Conservation (phyloP, 2,113 vertebrate species). For the Hassar affinis region DNA sequence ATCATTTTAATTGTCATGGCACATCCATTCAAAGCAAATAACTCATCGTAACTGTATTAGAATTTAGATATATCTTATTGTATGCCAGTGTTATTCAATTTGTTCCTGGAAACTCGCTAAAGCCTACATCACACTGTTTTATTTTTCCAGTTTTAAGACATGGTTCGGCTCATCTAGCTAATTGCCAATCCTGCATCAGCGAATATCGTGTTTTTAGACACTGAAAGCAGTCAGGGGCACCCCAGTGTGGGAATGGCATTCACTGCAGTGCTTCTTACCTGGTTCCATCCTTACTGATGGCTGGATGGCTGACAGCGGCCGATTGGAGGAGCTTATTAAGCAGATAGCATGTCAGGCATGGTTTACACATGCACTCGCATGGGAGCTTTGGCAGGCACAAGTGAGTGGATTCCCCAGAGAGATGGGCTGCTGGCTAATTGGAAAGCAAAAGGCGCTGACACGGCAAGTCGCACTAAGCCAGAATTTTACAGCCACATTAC, state of each 20-base stretch:
- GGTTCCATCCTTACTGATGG: neutral
- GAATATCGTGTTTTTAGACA: neutral
- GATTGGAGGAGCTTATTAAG: constrained; percentile 40
- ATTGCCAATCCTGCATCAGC: neutral
- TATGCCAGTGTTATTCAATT: too few relatives aligned
- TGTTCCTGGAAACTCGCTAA: neutral
- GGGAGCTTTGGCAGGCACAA: constrained; percentile 45
- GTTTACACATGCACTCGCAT: constrained; percentile 43
- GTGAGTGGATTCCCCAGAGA: constrained; percentile 39
- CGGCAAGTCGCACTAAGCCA: constrained; percentile 38
- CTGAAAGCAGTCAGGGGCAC: neutral
- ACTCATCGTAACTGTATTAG: neutral
- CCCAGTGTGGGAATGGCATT: neutral
- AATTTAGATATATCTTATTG: neutral
- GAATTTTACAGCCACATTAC: constrained; percentile 28
- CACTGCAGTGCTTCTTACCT: neutral
- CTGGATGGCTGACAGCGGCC: constrained; percentile 15
- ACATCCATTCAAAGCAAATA: constrained; percentile 31
- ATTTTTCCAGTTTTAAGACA: neutral
- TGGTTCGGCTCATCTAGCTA: neutral
- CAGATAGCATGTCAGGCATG: constrained; percentile 37
- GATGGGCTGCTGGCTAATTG: constrained; percentile 41
- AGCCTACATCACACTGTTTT: neutral
- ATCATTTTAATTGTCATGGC: constrained; percentile 25
- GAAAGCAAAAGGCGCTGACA: constrained; percentile 47